phyloP scores from a whole-genome alignment of 1,140 invertebrate genomes.

The Portunus trituberculatus region DNA sequence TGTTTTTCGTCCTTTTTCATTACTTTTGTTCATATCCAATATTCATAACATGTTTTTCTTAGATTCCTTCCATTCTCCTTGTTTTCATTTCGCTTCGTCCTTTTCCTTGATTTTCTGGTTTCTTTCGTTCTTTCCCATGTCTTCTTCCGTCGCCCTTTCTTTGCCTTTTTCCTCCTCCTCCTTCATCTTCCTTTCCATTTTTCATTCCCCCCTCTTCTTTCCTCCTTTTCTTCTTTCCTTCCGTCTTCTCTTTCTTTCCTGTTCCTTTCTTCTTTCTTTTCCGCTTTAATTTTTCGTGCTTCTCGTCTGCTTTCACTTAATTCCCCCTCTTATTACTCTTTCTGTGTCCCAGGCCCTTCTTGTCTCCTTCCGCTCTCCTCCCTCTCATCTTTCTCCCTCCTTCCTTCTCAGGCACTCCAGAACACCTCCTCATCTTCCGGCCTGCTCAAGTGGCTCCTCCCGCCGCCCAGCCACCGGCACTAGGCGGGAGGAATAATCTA shows the following conservation, averaged over 20 bases:
- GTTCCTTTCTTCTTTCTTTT: not conserved
- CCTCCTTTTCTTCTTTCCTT: not conserved
- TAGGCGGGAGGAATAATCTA: not conserved
- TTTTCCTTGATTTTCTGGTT: not conserved
- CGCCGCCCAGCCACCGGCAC: not conserved
- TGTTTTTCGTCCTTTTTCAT: not conserved
- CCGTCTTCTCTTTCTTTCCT: not conserved
- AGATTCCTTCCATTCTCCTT: not conserved
- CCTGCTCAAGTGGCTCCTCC: not conserved
- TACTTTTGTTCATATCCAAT: too few relatives aligned
- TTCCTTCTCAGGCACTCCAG: not conserved
- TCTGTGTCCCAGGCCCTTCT: not conserved
- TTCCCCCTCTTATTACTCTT: not conserved
- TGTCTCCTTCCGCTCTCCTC: too few relatives aligned
- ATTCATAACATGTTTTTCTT: too few relatives aligned
- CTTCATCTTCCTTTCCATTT: not conserved
- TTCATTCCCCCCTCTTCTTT: not conserved
- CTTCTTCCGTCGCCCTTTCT: too few relatives aligned
- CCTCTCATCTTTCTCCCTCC: not conserved
- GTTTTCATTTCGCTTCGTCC: not conserved
- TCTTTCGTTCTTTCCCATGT: not conserved
- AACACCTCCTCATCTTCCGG: not conserved
- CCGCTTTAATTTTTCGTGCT: not conserved
- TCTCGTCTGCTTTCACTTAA: not conserved
- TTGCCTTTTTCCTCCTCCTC: not conserved